Base-by-base conservation (phyloP, 2,113 vertebrate species). In the Stigmatopora argus region DNA sequence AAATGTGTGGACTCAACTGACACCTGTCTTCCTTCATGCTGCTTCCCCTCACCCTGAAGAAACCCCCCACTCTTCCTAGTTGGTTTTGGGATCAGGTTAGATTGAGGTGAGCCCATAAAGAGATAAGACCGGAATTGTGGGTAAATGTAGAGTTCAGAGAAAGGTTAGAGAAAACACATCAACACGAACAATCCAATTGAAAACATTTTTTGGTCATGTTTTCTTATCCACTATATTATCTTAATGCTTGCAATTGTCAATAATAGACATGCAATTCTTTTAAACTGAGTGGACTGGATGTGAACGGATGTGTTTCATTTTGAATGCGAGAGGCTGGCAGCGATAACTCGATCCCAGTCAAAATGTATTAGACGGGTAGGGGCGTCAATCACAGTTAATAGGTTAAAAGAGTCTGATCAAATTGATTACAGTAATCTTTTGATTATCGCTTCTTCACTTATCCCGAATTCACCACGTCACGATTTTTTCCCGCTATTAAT, bases 1-100 rank as follows among this genome's bases (percentile, higher is more conserved):
- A 67, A 69, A 17, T 49, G 21, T 38, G 63, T 56, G 21, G 21
- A 23, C 58, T n/a, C 65, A 75, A 83, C 59, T 69, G 81, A 86
- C 84, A 85, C 74, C 83, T 87, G 85, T 77, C 38, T 41, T 41
- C 85, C 80, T 70, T 66, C 55, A 48, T n/a, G 23, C 34, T 48
- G 23, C 15, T 49, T 63, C n/a, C 61, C 45, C 62, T 34, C 26
- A 31, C 18, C 18, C 31, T 51, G 11, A 64, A 51, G 23, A 35
- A 2, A 9, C 19, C 23, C 17, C 15, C 21, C 51, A 3, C 19
- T 52, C 1, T 0, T 14, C 7, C 34, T 5, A 11, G 46, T 18
- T 7, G 26, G 62, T 45, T 47, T 45, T 26, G 44, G 14, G 59
- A 45, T 61, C 59, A 61, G 18, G 31, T n/a, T 18, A 35, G 57